Base-by-base conservation (phyloP, 2,888 invertebrate species). In the Dermolepida albohirtum region DNA sequence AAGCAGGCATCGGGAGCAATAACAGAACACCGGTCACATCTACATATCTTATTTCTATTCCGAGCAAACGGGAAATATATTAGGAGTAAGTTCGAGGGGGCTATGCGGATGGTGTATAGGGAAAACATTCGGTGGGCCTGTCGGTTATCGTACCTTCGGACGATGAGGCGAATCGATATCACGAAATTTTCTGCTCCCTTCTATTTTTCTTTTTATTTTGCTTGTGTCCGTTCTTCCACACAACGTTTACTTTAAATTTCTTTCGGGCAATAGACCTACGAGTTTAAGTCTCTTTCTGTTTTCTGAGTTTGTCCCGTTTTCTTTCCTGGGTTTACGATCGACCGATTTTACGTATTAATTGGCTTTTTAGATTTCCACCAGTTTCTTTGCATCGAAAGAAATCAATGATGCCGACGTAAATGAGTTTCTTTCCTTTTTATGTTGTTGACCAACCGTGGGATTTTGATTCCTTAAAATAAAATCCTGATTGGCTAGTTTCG, bases 31-130 rank as follows among this genome's bases (percentile, higher is more conserved):
- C 57, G 76, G 74, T 74, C 73, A 71, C 74, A 76, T 77, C 75
- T 76, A 74, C 75, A 75, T 77, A 75, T 75, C 75, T 76, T 74
- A 75, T 74, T 74, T 73, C 73, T 52, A 72, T 74, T 72, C 67
- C 71, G 71, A 70, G 66, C 57, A 70, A 72, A 69, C 72, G 72
- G 70, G 72, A 74, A 74, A 77, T 76, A 74, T 74, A 75, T 74
- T 73, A 73, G 74, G 74, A 74, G 72, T 69, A 71, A 73, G 74
- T 73, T 73, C 75, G 73, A 69, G 70, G 67, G 57, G 40, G 41
- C 11, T 11, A 11, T 49, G 8, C 11, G 16, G 11, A 17, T 65
- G 67, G 69, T 11, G 49, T 11, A 49, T 22, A 49, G 17, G 11
- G 49, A n/a, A 17, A 49, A 17, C 49, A 49, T 34, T 34, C 2